Conservation (phyloP, 1,140 invertebrate genomes). For the Ectropis grisescens region DNA sequence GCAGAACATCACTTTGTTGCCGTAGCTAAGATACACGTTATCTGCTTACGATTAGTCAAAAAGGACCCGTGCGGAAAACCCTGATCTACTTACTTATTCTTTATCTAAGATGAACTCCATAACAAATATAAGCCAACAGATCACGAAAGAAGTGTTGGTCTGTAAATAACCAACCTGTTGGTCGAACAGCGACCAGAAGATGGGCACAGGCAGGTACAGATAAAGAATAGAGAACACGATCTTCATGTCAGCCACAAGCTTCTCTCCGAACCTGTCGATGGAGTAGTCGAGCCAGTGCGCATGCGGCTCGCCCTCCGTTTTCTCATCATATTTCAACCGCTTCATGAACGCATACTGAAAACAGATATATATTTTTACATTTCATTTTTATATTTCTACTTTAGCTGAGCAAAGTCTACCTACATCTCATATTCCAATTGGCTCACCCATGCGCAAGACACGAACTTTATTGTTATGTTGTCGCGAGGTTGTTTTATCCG, state of each 20-base stretch:
- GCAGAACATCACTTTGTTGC: too few relatives aligned
- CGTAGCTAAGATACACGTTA: too few relatives aligned
- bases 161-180: slow-evolving; percentile 71
- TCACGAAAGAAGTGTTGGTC: too few relatives aligned
- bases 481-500: slow-evolving; percentile 77
- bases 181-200: slow-evolving; percentile 83
- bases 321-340: slow-evolving; percentile 25
- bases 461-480: slow-evolving; percentile 78
- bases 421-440: too few relatives aligned
- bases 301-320: slow-evolving; percentile 18
- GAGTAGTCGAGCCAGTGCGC: slow-evolving; percentile 82
- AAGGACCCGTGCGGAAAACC: too few relatives aligned
- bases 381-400: too few relatives aligned
- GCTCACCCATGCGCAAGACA: slow-evolving; percentile 76
- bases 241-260: slow-evolving; percentile 74
- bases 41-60: too few relatives aligned
- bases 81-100: too few relatives aligned
- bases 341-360: slow-evolving; percentile 37
- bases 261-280: slow-evolving; percentile 73
- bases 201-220: slow-evolving; percentile 78
- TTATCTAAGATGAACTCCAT: too few relatives aligned
- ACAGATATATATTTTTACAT: too few relatives aligned
- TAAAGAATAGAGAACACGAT: slow-evolving; percentile 74
- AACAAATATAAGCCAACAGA: too few relatives aligned
- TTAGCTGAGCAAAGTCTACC: too few relatives aligned